phyloP scores from a whole-genome alignment of 2,888 invertebrate species.

The Euplagia quadripunctaria region DNA sequence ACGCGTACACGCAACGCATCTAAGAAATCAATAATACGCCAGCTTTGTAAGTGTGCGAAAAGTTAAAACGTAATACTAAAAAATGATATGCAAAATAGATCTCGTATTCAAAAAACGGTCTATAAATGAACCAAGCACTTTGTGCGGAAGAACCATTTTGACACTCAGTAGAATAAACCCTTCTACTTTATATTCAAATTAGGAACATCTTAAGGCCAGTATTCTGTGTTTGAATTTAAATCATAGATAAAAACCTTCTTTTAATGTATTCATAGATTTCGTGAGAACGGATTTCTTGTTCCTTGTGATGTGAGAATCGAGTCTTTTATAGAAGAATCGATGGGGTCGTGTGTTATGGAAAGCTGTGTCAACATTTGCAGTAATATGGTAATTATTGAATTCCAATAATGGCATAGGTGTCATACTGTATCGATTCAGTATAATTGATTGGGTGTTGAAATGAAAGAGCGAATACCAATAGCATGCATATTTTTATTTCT shows the following conservation, averaged over 20 bases:
- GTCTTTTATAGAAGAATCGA: conserved; percentile 77
- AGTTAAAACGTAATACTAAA: conserved; percentile 63
- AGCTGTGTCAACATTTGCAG: conserved; percentile 84
- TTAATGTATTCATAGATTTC: conserved; percentile 81
- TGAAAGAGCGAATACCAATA: conserved; percentile 3
- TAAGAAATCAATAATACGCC: conserved; percentile 56
- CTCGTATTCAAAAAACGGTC: conserved; percentile 70
- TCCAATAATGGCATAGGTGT: conserved; percentile 57
- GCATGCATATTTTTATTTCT: not conserved
- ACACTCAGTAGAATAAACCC: conserved; percentile 83
- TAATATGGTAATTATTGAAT: conserved; percentile 76
- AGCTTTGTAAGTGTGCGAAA: conserved; percentile 73
- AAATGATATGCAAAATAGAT: conserved; percentile 81
- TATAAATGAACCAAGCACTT: conserved; percentile 80
- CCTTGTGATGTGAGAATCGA: conserved; percentile 57
- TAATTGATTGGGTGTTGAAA: conserved; percentile 47
- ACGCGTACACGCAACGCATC: conserved; percentile 71
- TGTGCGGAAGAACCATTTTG: conserved; percentile 85
- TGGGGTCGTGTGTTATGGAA: conserved; percentile 80
- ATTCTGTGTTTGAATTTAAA: conserved; percentile 64
- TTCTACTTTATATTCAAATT: conserved; percentile 83
- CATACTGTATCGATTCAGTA: conserved; percentile 57
- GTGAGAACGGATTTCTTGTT: conserved; percentile 54
- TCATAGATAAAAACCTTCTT: conserved; percentile 74
- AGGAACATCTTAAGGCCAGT: conserved; percentile 75